phyloP scores from a whole-genome alignment of 2,113 vertebrate genomes.

The Rhinopomastus cyanomelas region DNA sequence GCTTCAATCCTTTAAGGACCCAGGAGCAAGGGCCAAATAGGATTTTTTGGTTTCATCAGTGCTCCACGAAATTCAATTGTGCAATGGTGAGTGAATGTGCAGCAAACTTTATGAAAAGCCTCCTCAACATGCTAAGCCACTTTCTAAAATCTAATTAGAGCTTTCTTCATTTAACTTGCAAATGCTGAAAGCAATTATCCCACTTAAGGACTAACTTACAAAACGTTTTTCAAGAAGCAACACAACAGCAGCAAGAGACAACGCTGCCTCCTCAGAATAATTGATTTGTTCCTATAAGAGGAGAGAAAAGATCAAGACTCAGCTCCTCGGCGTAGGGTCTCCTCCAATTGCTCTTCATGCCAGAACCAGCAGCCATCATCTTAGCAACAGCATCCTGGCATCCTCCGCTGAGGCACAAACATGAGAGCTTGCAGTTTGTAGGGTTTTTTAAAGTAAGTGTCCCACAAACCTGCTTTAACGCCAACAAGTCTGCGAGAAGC shows the following conservation, averaged over 20 bases:
- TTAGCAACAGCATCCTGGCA: slow-evolving; percentile 36
- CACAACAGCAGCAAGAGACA: slow-evolving; percentile 42
- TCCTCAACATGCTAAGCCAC: slow-evolving; percentile 65
- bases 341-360: slow-evolving; percentile 20
- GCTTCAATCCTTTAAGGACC: neutral
- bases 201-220: slow-evolving; percentile 66
- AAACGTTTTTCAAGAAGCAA: slow-evolving; percentile 65
- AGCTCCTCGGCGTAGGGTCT: slow-evolving; percentile 30
- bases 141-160: slow-evolving; percentile 70
- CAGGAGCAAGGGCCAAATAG: slow-evolving; percentile 3
- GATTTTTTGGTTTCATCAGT: slow-evolving; percentile 51
- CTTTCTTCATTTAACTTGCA: slow-evolving; percentile 73
- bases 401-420: neutral
- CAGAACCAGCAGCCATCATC: slow-evolving; percentile 27
- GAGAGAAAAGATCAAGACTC: slow-evolving; percentile 5
- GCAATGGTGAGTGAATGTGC: slow-evolving; percentile 38
- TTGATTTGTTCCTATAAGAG: slow-evolving; percentile 44
- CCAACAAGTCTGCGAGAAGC: neutral
- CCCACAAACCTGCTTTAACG: neutral
- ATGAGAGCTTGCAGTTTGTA: slow-evolving; percentile 5
- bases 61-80: slow-evolving; percentile 41
- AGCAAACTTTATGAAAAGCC: slow-evolving; percentile 63
- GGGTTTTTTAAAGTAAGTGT: neutral
- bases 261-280: slow-evolving; percentile 47
- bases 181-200: slow-evolving; percentile 69